Percentiles rank a stretch among this genome's conserved stretches.
phyloP scores from a whole-genome alignment of 2,113 vertebrate species.

The Cettia cetti region DNA sequence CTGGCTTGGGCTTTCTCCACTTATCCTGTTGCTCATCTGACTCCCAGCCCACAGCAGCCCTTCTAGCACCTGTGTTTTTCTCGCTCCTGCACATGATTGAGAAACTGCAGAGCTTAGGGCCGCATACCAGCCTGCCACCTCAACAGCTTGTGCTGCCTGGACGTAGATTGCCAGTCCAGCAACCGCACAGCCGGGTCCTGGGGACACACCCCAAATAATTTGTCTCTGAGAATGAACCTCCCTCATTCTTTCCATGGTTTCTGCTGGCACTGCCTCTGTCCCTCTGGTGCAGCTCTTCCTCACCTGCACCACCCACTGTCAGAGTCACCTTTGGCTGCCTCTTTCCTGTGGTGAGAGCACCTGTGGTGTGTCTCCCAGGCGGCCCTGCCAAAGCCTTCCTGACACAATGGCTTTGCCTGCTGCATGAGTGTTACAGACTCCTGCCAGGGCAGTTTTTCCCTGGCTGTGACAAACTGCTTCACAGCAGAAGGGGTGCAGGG shows the following conservation, averaged over 20 bases:
- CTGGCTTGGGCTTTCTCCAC: conserved; percentile 27
- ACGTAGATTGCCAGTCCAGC: not conserved
- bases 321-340: not conserved
- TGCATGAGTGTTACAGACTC: not conserved
- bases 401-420: not conserved
- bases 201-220: conserved; percentile 28
- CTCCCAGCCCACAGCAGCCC: not conserved
- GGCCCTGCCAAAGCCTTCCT: not conserved
- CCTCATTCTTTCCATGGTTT: conserved; percentile 58
- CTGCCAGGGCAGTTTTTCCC: not conserved
- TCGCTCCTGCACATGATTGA: not conserved
- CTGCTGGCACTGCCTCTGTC: conserved; percentile 21
- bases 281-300: not conserved
- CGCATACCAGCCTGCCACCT: conserved; percentile 55
- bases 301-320: not conserved
- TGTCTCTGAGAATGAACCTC: conserved; percentile 13
- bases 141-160: conserved; percentile 23
- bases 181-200: not conserved
- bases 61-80: conserved; percentile 35
- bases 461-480: not conserved
- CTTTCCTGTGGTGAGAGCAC: not conserved
- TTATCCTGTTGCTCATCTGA: conserved; percentile 35
- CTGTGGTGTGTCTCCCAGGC: not conserved
- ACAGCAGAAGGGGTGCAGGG: not conserved
- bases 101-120: conserved; percentile 23